Percentiles rank a stretch among this genome's conserved stretches.
phyloP scores from a whole-genome alignment of 2,113 vertebrate genomes.

The Cololabis saira region DNA sequence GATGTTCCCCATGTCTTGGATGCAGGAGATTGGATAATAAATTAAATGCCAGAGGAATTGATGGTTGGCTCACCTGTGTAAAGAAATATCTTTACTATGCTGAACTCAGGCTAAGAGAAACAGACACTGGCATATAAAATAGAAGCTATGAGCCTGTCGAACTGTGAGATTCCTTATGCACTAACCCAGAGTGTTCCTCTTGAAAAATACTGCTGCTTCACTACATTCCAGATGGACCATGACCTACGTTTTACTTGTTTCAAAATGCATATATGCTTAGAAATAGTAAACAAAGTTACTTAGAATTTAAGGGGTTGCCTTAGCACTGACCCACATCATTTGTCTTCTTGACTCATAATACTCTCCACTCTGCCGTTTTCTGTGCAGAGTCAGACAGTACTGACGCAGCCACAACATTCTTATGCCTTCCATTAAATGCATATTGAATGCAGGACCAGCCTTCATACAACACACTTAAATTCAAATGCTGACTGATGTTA shows the following conservation, averaged over 20 bases:
- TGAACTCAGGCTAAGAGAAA: slow-evolving; percentile 54
- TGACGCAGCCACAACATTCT: slow-evolving; percentile 36
- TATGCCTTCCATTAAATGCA: slow-evolving; percentile 23
- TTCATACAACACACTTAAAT: slow-evolving; percentile 21
- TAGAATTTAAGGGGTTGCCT: slow-evolving; percentile 24
- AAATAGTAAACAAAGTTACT: slow-evolving; percentile 32
- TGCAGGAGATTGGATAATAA: slow-evolving; percentile 49
- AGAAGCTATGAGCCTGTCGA: slow-evolving; percentile 13
- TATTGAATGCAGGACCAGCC: slow-evolving; percentile 9
- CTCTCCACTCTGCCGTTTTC: slow-evolving; percentile 39
- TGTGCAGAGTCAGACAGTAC: slow-evolving; percentile 36
- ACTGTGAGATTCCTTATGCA: slow-evolving; percentile 25
- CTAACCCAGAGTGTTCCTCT: slow-evolving; percentile 12
- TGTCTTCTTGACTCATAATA: slow-evolving; percentile 56
- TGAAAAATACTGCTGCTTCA: slow-evolving; percentile 16
- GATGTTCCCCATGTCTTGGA: slow-evolving; percentile 36
- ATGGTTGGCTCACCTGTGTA: slow-evolving; percentile 26
- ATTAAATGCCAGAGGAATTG: slow-evolving; percentile 56
- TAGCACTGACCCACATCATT: slow-evolving; percentile 53
- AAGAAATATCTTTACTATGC: slow-evolving; percentile 50
- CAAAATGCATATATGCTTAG: slow-evolving; percentile 12
- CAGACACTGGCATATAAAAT: slow-evolving; percentile 46
- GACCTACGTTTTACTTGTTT: slow-evolving; percentile 8
- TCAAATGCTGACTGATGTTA: too few relatives aligned
- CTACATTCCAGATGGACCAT: background rate